Evolutionary conservation across 2,888 invertebrate species (phyloP).

Genomic region (Conops quadrifasciatus): DNA sequence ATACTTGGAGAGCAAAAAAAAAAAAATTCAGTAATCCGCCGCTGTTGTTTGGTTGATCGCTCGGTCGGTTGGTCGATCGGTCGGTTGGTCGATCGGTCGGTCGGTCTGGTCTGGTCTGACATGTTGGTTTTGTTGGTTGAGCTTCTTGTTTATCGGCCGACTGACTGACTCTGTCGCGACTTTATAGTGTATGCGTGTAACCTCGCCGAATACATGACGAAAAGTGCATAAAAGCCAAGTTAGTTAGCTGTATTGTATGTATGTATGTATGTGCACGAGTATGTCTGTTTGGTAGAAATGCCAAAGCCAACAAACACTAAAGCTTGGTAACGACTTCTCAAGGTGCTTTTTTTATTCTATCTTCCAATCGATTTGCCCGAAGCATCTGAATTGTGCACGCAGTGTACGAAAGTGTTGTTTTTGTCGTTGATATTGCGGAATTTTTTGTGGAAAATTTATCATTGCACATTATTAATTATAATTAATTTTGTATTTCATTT

Average conservation of each 20-base stretch:
- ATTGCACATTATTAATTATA: not conserved
- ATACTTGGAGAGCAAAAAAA: not conserved
- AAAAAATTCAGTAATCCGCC: not conserved
- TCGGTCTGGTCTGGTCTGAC: no score
- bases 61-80: no score
- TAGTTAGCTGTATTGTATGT: no score
- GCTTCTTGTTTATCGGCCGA: not conserved
- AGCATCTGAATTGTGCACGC: no score
- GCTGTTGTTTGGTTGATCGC: not conserved
- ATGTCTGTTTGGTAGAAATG: no score
- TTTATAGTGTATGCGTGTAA: not conserved
- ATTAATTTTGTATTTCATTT: not conserved
- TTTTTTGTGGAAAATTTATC: slow-evolving; percentile 2
- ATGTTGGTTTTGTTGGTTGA: no score
- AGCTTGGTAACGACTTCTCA: no score
- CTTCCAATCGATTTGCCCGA: no score
- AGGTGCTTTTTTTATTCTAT: no score
- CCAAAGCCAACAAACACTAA: no score
- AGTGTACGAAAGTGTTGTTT: not conserved
- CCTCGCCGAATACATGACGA: not conserved
- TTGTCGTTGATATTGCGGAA: not conserved
- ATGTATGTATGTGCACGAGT: no score
- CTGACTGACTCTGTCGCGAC: not conserved
- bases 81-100: no score
- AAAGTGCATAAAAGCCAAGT: slow-evolving; percentile 8